Percentiles rank a stretch among this genome's conserved stretches.
These are phyloP conservation scores for Tetanocera ferruginea DNA, from an alignment of 2,888 invertebrate species.

Conservation along the genomic window DNA sequence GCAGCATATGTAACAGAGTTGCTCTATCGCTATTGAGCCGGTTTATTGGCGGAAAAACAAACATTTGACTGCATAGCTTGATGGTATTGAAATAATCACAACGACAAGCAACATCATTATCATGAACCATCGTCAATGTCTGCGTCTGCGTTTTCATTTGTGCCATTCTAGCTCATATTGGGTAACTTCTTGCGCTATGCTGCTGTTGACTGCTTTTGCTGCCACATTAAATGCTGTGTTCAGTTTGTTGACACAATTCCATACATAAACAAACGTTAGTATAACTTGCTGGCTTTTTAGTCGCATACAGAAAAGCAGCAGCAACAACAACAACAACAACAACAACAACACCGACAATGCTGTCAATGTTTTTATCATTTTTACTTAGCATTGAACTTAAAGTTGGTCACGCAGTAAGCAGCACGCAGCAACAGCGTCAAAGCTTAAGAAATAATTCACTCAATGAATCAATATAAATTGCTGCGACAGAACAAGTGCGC, in stretches of 20 bases:
- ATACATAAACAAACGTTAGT: not conserved
- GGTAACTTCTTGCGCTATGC: too few species aligned
- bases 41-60: not conserved
- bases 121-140: too few species aligned
- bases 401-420: not conserved
- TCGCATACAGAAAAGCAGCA: not conserved
- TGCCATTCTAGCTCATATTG: too few species aligned
- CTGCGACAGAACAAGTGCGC: not conserved
- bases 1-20: not conserved
- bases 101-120: too few species aligned
- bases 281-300: not conserved
- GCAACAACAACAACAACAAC: conserved; percentile 1
- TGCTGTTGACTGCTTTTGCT: too few species aligned
- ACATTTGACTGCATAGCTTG: too few species aligned
- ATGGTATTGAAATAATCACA: too few species aligned
- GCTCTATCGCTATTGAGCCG: not conserved
- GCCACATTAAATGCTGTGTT: not conserved
- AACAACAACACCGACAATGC: conserved; percentile 3
- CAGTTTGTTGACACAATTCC: conserved; percentile 16
- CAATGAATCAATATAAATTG: not conserved
- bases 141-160: too few species aligned
- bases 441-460: not conserved
- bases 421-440: not conserved
- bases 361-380: not conserved
- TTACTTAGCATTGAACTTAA: not conserved